phyloP scores from a whole-genome alignment of 2,888 invertebrate genomes.

The Folsomia manolachei region DNA sequence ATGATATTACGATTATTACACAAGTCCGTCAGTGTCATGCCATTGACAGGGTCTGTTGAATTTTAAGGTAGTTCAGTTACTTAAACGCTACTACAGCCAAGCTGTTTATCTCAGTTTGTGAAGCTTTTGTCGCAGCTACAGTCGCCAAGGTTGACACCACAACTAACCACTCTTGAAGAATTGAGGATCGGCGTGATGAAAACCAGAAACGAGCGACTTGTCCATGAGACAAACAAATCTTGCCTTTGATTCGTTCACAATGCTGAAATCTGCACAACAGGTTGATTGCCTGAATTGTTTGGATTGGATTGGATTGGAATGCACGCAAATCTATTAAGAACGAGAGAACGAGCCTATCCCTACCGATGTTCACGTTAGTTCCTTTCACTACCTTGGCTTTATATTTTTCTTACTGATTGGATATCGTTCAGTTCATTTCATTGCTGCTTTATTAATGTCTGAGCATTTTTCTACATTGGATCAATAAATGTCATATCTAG shows the following conservation, averaged over 20 bases:
- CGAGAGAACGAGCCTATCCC: no score
- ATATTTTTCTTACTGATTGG: not conserved
- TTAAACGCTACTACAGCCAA: no score
- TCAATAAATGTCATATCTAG: not conserved
- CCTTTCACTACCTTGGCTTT: conserved; percentile 1
- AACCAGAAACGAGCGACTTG: conserved; percentile 15
- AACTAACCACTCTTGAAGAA: no score
- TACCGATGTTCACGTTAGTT: not conserved
- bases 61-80: no score
- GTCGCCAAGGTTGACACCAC: conserved; percentile 23
- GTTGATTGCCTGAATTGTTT: not conserved
- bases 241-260: no score
- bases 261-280: conserved; percentile 12
- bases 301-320: not conserved
- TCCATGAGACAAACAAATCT: conserved; percentile 17
- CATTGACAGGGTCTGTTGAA: no score
- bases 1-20: no score
- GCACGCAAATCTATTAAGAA: not conserved
- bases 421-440: not conserved
- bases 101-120: no score
- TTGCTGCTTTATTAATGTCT: not conserved
- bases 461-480: not conserved
- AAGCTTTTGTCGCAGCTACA: no score
- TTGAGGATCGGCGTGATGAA: conserved; percentile 17
- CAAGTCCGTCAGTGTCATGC: no score